phyloP scores from a whole-genome alignment of 1,140 invertebrate genomes.

The Onthophagus taurus region DNA sequence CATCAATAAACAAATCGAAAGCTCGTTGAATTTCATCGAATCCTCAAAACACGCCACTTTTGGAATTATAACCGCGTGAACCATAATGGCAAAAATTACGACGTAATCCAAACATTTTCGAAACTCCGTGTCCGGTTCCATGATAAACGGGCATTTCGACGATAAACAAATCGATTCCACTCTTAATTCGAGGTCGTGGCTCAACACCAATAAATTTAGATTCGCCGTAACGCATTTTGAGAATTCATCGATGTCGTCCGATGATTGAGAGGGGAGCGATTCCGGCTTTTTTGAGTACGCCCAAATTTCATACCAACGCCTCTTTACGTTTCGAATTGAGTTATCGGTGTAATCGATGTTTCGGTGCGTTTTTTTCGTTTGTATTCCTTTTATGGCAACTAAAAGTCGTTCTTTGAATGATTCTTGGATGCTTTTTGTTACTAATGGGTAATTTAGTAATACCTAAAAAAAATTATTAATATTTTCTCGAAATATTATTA shows the following conservation, averaged over 20 bases:
- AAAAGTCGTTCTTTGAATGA: too few relatives aligned
- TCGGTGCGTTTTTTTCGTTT: not conserved
- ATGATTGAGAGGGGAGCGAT: not conserved
- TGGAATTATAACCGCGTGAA: constrained; percentile 7
- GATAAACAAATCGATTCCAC: constrained; percentile 10
- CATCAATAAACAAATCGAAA: constrained; percentile 8
- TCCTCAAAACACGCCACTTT: not conserved
- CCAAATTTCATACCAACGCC: constrained; percentile 8
- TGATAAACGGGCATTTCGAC: constrained; percentile 8
- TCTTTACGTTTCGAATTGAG: not conserved
- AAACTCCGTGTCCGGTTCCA: constrained; percentile 11
- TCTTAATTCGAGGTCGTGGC: constrained; percentile 11
- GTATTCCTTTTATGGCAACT: not conserved
- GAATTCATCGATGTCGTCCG: not conserved
- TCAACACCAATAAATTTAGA: constrained; percentile 8
- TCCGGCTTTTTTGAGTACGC: not conserved
- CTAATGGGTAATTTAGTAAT: too few relatives aligned
- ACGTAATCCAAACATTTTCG: constrained; percentile 5
- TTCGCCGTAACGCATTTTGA: not conserved
- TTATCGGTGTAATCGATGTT: not conserved
- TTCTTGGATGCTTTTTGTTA: too few relatives aligned
- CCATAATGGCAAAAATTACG: not conserved
- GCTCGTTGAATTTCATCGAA: not conserved
- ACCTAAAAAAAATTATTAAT: too few relatives aligned
- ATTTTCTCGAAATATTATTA: too few relatives aligned